Conservation (phyloP, 1,140 invertebrate species). For the Trichonephila inaurata region DNA sequence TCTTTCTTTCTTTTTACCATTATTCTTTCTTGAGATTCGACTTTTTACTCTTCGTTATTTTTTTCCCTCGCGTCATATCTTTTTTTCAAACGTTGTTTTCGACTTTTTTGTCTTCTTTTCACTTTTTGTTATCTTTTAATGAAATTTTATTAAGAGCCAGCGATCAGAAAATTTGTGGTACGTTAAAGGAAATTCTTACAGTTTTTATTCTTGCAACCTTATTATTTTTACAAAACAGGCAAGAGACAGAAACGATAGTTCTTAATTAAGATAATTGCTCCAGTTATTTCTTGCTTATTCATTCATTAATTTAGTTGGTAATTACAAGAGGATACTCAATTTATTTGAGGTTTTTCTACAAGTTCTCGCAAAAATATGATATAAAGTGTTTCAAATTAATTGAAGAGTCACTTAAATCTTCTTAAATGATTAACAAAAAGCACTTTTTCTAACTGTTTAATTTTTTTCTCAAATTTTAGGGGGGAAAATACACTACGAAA, state of each 20-base stretch:
- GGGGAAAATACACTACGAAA: too few species aligned
- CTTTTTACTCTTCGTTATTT: neutral
- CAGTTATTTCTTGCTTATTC: neutral
- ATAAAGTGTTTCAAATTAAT: too few species aligned
- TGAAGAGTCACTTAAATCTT: too few species aligned
- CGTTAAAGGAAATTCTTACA: neutral
- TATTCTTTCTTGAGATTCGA: constrained; percentile 2
- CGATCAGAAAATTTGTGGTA: neutral
- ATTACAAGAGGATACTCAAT: too few species aligned
- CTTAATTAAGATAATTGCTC: neutral
- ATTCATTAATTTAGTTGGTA: too few species aligned
- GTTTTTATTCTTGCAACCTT: neutral
- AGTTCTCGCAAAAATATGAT: too few species aligned
- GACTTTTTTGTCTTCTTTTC: neutral
- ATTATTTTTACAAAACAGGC: neutral
- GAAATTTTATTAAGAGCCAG: neutral
- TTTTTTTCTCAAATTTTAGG: too few species aligned
- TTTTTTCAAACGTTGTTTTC: neutral
- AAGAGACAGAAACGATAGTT: neutral
- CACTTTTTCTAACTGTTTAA: too few species aligned
- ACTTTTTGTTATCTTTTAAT: neutral
- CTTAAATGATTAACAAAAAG: too few species aligned
- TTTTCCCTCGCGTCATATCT: neutral
- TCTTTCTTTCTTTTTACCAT: neutral
- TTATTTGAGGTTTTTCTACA: too few species aligned